Evolutionary conservation across 1,140 invertebrate species (phyloP), one percentile per base, ranked within the genome.

Genomic region (Drosophila pseudoananassae): DNA sequence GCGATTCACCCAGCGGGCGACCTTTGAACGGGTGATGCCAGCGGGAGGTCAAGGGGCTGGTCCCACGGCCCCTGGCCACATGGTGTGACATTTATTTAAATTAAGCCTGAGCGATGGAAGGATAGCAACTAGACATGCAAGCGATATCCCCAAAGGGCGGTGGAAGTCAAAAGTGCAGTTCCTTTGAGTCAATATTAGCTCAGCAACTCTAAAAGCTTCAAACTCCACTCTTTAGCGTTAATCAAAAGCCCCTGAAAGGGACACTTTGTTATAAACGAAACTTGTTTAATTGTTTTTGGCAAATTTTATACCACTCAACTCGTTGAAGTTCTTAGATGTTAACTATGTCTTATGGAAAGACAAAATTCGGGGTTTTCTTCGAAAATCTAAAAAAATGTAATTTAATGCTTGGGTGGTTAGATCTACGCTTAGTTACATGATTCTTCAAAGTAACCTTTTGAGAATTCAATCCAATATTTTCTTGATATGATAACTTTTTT

Each of bases 81-180:
- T 76, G 72, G 73, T 76, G 72, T 66, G 54, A 70, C 74, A 82
- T 87, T 85, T 85, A 85, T 85, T 87, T 76, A 85, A 85, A 87
- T 85, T 75, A 76, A 76, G 72, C 65, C 49, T 54, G 69, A 46
- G 59, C 56, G 57, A 40, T 56, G 64, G 36, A 72, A 60, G 85
- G 76, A 87, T 85, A 58, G 76, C 70, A 47, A 69, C 57, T 61
- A 66, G 83, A 85, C 81, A 85, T 78, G 81, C 81, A 68, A 49
- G 47, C 43, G 8, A 46, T 20, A 46, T 46, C 43, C 55, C 64
- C 64, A 43, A 43, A 33, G 17, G 33, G 25, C 45, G 15, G 3
- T 17, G 27, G 9, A 5, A 31, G 9, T 15, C 7, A 20, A 3
- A 46, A 46, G 43, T 47, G 60, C 60, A 57, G 38, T 29, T 60